Conservation (phyloP, 1,140 invertebrate genomes). For the Calephelis virginiensis region DNA sequence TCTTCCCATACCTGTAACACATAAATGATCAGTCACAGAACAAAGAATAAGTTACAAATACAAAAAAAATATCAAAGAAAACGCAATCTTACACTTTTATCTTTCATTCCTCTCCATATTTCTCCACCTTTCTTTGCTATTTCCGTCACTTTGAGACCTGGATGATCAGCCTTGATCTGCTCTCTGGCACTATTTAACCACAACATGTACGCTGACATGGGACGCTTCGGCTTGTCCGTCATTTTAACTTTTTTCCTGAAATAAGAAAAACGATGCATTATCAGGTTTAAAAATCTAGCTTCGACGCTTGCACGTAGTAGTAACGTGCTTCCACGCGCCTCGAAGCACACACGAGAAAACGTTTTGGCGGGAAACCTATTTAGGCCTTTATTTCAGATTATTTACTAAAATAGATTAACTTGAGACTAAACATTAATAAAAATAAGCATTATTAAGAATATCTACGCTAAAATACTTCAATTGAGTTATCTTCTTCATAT, state of each 20-base stretch:
- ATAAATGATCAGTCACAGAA: conserved; percentile 17
- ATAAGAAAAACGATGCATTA: conserved; percentile 39
- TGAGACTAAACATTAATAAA: conserved; percentile 23
- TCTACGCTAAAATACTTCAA: conserved; percentile 46
- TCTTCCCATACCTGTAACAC: conserved; percentile 90
- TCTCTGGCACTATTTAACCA: conserved; percentile 92
- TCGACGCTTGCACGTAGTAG: conserved; percentile 3
- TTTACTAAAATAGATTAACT: conserved; percentile 3
- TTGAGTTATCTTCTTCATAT: conserved; percentile 69
- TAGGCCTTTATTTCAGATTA: conserved; percentile 18
- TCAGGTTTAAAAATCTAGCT: conserved; percentile 40
- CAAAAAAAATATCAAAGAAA: conserved; percentile 21
- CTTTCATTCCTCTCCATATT: conserved; percentile 89
- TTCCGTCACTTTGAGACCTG: conserved; percentile 89
- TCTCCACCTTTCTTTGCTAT: conserved; percentile 92
- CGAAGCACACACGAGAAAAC: conserved; percentile 44
- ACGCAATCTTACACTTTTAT: conserved; percentile 84
- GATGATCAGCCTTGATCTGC: conserved; percentile 88
- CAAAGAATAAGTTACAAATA: conserved; percentile 23
- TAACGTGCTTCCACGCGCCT: conserved; percentile 44
- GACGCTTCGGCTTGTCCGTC: conserved; percentile 91
- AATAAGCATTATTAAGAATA: conserved; percentile 33
- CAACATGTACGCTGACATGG: conserved; percentile 91
- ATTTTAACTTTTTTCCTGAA: conserved; percentile 83
- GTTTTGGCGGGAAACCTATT: conserved; percentile 75